Base-by-base conservation (phyloP, 2,113 vertebrate species). In the Macquaria australasica region DNA sequence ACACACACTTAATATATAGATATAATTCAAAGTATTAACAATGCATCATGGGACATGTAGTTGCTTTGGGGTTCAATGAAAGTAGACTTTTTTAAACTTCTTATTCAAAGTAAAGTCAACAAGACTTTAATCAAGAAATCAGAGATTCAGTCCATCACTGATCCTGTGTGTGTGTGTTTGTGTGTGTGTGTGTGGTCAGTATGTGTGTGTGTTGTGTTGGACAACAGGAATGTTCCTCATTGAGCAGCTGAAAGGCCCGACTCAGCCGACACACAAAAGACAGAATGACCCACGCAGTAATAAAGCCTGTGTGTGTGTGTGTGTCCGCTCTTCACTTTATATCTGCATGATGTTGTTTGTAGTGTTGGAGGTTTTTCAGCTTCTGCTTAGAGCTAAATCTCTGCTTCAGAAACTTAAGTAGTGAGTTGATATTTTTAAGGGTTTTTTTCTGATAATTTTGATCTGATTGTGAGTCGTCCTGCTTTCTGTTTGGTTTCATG, bases 221-320 rank as follows among this genome's bases (percentile, higher is more conserved):
- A 88, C 87, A 84, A 74, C 81, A 66, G 70, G 88, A 92, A 89
- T 84, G 79, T 90, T 91, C 87, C 71, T 70, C 85, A 88, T 83
- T 90, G 83, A 88, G 37, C 55, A 25, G 55, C 48, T 85, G 79
- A 90, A 83, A 81, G 48, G 10, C 14, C n/a, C 41, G 6, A 76
- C 43, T 59, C 45, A 83, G 72, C 64, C 0, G 0, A 50, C 45
- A 50, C 43, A 91, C 81, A 90, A 85, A 81, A 50, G 66, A 78
- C 69, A 79, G 15, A 62, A 68, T 75, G 76, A 84, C 48, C 53
- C 39, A 31, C 12, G 51, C 79, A 64, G 63, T 37, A 37, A 56
- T 59, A 55, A 45, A n/a, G 59, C 1, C 9, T 55, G 15, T 48
- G 28, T 62, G 20, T 23, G 51, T 85, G 56, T 58, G 53, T 81